Conservation (phyloP, 2,113 vertebrate species). For the Nanorana parkeri region DNA sequence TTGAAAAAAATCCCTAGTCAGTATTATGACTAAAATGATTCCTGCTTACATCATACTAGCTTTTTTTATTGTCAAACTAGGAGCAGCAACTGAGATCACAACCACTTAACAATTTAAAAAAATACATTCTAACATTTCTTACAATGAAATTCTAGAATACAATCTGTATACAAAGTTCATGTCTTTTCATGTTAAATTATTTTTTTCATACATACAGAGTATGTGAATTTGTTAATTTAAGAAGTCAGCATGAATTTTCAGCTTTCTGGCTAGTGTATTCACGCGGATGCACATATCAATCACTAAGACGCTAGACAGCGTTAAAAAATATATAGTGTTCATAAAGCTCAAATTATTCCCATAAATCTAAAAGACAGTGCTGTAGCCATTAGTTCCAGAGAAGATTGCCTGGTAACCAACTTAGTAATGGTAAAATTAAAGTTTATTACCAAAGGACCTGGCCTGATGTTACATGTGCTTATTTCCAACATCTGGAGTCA, state of each 20-base stretch:
- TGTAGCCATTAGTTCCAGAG: conserved; percentile 20
- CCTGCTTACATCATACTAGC: neutral
- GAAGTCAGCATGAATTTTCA: neutral
- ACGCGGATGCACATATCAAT: conserved; percentile 25
- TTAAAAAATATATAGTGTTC: conserved; percentile 33
- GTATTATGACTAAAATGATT: conserved; percentile 16
- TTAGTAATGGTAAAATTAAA: neutral
- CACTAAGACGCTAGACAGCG: conserved; percentile 31
- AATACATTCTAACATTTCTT: too few relatives aligned
- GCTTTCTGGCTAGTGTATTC: conserved; percentile 8
- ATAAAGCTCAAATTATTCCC: conserved; percentile 36
- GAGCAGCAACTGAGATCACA: neutral
- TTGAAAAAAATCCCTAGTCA: neutral
- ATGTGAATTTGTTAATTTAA: conserved; percentile 20
- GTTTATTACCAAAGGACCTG: neutral
- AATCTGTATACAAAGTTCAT: too few relatives aligned
- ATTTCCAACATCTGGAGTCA: neutral
- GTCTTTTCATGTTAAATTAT: too few relatives aligned
- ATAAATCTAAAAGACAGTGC: conserved; percentile 45
- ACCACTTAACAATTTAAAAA: neutral
- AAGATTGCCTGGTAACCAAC: neutral
- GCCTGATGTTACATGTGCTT: neutral
- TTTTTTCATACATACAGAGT: neutral
- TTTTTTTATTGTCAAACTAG: conserved; percentile 3
- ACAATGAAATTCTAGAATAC: too few relatives aligned